Evolutionary conservation across 2,888 invertebrate genomes (phyloP).

Genomic region (Drosophila peninsularis): DNA sequence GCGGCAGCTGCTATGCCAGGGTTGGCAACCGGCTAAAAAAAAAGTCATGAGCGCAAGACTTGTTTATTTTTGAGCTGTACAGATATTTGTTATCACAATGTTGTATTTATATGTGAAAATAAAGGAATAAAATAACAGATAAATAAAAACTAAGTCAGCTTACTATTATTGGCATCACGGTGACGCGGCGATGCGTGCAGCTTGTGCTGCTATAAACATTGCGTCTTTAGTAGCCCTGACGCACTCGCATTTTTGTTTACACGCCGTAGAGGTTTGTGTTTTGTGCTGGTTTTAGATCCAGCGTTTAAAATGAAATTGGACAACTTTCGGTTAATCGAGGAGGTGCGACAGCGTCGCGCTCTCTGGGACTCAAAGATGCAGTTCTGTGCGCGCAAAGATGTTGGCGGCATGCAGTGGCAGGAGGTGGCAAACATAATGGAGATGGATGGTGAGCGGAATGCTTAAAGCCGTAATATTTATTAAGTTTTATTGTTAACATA

Average conservation of each 20-base stretch:
- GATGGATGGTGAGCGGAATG: constrained; percentile 45
- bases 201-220: background rate
- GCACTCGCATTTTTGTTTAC: constrained; percentile 45
- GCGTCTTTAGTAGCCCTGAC: constrained; percentile 22
- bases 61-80: background rate
- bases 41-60: background rate
- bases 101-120: background rate
- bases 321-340: constrained; percentile 53
- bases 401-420: constrained; percentile 37
- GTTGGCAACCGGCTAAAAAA: constrained; percentile 6
- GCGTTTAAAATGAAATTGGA: constrained; percentile 45
- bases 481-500: background rate
- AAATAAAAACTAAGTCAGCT: background rate
- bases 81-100: background rate
- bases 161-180: background rate
- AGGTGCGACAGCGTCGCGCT: constrained; percentile 54
- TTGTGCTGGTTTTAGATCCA: background rate
- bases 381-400: constrained; percentile 46
- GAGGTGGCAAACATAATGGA: constrained; percentile 53
- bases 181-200: background rate
- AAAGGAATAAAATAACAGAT: background rate
- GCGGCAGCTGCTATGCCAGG: constrained; percentile 38
- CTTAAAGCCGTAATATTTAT: background rate
- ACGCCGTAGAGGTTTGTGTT: constrained; percentile 32
- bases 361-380: constrained; percentile 66